These are phyloP conservation scores for Brachirus orientalis DNA, from an alignment of 2,113 vertebrate species.

Conservation along the genomic window DNA sequence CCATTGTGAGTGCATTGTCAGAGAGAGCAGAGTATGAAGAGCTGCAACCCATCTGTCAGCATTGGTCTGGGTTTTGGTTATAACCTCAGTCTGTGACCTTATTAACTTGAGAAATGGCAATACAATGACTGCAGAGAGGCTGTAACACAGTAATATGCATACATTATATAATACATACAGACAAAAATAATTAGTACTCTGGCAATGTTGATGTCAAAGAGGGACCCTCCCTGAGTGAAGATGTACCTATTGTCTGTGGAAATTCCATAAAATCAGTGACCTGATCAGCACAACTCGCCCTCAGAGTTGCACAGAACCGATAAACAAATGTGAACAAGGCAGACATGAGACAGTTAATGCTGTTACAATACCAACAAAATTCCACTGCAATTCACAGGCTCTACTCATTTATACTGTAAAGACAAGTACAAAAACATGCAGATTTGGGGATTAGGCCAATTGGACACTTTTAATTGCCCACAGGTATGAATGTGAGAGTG, in stretches of 20 bases:
- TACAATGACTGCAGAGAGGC: constrained; percentile 5
- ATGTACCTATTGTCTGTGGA: constrained; percentile 40
- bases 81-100: constrained; percentile 37
- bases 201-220: neutral
- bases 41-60: constrained; percentile 32
- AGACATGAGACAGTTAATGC: neutral
- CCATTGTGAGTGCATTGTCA: constrained; percentile 11
- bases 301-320: neutral
- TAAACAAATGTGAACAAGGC: constrained; percentile 19
- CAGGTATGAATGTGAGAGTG: too few relatives aligned
- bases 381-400: too few relatives aligned
- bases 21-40: constrained; percentile 17
- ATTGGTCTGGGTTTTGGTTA: constrained; percentile 32
- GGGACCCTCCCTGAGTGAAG: constrained; percentile 16
- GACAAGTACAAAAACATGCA: too few relatives aligned
- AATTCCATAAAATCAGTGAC: constrained; percentile 54
- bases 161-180: neutral
- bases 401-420: too few relatives aligned
- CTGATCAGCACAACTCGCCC: constrained; percentile 21
- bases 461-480: too few relatives aligned
- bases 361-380: too few relatives aligned
- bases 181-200: neutral
- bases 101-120: constrained; percentile 52
- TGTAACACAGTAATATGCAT: constrained; percentile 11
- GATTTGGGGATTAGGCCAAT: too few relatives aligned